These are phyloP conservation scores for Drosophila melanica DNA, from an alignment of 1,140 invertebrate genomes.

Conservation along the genomic window DNA sequence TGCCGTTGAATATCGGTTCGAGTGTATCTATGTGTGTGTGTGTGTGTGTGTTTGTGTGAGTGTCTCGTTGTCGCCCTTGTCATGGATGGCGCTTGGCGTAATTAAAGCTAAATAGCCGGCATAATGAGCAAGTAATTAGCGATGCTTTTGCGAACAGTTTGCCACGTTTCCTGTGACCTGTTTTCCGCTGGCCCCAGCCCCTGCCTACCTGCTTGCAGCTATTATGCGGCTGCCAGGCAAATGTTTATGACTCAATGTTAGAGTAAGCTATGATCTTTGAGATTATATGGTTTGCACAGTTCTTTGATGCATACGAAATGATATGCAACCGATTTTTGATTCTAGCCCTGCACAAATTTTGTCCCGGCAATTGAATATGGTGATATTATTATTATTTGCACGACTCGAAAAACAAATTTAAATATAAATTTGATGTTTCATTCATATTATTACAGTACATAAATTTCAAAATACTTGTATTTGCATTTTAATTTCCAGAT, in stretches of 20 bases:
- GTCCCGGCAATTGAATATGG: not conserved
- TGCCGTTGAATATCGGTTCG: constrained; percentile 55
- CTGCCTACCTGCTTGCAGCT: constrained; percentile 10
- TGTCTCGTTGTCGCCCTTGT: constrained; percentile 59
- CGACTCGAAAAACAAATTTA: constrained; percentile 34
- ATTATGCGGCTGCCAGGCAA: constrained; percentile 23
- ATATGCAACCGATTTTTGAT: not conserved
- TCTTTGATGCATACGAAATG: not conserved
- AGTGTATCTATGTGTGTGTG: constrained; percentile 27
- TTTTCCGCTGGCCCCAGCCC: not conserved
- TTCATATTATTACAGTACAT: not conserved
- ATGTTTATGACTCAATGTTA: not conserved
- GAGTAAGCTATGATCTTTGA: not conserved
- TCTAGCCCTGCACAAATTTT: not conserved
- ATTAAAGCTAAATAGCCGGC: constrained; percentile 83
- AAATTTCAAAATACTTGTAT: constrained; percentile 8
- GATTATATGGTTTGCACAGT: constrained; percentile 29
- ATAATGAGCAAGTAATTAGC: constrained; percentile 83
- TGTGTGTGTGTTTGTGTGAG: constrained; percentile 17
- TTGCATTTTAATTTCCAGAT: constrained; percentile 21
- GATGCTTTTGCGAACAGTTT: constrained; percentile 66
- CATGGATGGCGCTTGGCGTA: constrained; percentile 74
- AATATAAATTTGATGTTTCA: not conserved
- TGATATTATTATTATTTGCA: constrained; percentile 10
- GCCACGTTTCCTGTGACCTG: constrained; percentile 31